phyloP scores from a whole-genome alignment of 2,113 vertebrate genomes.

The Balaeniceps rex region DNA sequence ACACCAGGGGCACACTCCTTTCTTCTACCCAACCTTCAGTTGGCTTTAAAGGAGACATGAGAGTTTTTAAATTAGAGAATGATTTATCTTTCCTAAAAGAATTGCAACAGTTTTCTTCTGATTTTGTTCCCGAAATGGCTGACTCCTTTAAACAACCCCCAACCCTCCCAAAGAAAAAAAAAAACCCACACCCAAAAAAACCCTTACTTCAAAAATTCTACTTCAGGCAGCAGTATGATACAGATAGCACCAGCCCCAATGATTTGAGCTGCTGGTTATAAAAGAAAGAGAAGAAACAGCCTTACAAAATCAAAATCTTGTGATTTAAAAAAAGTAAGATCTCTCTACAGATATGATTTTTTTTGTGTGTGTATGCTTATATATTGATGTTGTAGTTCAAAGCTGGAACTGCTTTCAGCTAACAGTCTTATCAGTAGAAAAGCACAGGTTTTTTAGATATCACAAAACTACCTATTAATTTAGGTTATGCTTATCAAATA shows the following conservation, averaged over 20 bases:
- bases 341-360: background rate
- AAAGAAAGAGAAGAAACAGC: background rate
- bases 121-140: background rate
- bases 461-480: background rate
- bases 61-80: background rate
- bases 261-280: background rate
- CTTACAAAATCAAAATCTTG: background rate
- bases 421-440: background rate
- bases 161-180: background rate
- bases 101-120: background rate
- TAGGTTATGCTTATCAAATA: background rate
- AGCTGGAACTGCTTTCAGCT: background rate
- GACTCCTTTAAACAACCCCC: background rate
- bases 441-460: background rate
- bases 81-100: background rate
- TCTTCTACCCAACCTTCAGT: background rate
- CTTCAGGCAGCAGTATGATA: background rate
- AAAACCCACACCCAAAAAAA: accelerated
- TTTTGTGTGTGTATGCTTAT: background rate
- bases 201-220: background rate
- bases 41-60: background rate
- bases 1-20: background rate
- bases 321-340: background rate
- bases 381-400: background rate
- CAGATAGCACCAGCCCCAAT: background rate